These are phyloP conservation scores for Philopotamus ludificatus DNA, from an alignment of 1,140 invertebrate species.

Conservation along the genomic window DNA sequence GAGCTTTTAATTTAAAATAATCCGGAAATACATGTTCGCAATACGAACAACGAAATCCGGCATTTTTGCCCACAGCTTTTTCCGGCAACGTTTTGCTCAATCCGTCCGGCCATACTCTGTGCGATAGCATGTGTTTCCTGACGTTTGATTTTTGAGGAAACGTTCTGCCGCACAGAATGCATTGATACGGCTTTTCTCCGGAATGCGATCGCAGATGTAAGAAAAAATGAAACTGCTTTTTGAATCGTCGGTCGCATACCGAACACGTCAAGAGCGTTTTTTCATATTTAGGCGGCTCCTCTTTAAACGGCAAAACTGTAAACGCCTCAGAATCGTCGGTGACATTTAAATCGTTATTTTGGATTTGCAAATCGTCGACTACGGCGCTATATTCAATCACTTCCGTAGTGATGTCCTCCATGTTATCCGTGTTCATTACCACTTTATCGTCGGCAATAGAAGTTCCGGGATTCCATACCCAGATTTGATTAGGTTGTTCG, in stretches of 20 bases:
- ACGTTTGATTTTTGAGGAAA: constrained; percentile 47
- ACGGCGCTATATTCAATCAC: background rate
- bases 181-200: constrained; percentile 44
- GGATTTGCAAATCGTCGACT: no score
- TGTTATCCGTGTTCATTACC: constrained; percentile 8
- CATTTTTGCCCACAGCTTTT: constrained; percentile 38
- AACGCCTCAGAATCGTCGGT: background rate
- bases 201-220: constrained; percentile 43
- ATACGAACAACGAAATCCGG: constrained; percentile 44
- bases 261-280: constrained; percentile 37
- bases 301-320: no score
- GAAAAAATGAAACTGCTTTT: constrained; percentile 40
- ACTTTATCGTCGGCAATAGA: constrained; percentile 3
- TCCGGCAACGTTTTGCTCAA: constrained; percentile 44
- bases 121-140: constrained; percentile 44
- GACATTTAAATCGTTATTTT: constrained; percentile 24
- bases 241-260: constrained; percentile 43
- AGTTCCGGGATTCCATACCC: constrained; percentile 22
- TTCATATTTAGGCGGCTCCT: no score
- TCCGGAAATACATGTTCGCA: constrained; percentile 41
- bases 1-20: constrained; percentile 43
- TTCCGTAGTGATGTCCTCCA: background rate
- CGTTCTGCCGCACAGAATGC: constrained; percentile 45
- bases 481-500: constrained; percentile 27
- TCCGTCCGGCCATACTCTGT: constrained; percentile 46